A percentile compares a stretch with the other conserved stretches of the same genome.
Evolutionary conservation across 2,888 invertebrate genomes (phyloP).

Genomic region (Ennomos quercinarius): DNA sequence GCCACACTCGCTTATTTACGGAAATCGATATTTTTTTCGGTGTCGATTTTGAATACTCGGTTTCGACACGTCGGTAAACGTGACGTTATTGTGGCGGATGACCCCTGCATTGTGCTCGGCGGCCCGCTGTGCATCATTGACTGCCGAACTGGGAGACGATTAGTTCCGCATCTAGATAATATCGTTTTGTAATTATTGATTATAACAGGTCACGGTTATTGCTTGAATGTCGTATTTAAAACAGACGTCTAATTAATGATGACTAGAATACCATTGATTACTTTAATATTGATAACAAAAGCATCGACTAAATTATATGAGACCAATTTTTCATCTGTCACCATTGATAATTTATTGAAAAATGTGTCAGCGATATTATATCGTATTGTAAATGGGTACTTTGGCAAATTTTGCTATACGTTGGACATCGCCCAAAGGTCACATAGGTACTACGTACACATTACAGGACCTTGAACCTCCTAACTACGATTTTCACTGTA

Average conservation of each 20-base stretch:
- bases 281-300: conserved; percentile 66
- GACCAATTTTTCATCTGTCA: conserved; percentile 60
- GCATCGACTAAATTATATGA: conserved; percentile 54
- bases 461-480: no score
- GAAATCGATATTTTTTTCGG: conserved; percentile 86
- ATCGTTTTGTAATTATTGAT: conserved; percentile 82
- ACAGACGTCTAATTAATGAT: conserved; percentile 73
- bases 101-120: conserved; percentile 72
- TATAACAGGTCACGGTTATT: conserved; percentile 77
- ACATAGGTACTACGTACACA: no score
- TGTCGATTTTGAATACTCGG: conserved; percentile 77
- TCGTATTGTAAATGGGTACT: no score
- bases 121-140: conserved; percentile 69
- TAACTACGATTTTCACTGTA: no score
- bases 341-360: conserved; percentile 18
- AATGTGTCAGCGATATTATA: background rate
- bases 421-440: no score
- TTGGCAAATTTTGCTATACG: no score
- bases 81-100: conserved; percentile 78
- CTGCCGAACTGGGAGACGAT: conserved; percentile 55
- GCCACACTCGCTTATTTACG: conserved; percentile 85
- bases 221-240: conserved; percentile 63
- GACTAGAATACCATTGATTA: conserved; percentile 51
- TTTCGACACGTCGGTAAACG: conserved; percentile 81
- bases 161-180: conserved; percentile 76